Evolutionary conservation across 2,888 invertebrate species (phyloP).

Genomic region (Dryomyza anilis): DNA sequence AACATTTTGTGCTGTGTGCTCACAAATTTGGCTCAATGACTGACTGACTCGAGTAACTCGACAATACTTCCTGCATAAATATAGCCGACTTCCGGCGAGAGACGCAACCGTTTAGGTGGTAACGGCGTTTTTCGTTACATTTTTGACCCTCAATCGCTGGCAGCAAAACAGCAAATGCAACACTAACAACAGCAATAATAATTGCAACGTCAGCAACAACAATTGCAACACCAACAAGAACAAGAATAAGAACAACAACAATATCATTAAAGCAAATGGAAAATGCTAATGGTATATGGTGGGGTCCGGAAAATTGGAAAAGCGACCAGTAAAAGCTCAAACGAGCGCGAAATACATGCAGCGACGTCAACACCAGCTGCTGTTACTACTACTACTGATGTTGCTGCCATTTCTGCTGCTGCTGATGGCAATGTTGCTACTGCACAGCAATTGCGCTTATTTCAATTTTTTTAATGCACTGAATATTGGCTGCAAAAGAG

Average conservation of each 20-base stretch:
- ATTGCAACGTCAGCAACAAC: neutral
- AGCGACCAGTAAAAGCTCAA: neutral
- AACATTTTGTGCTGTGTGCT: too few relatives aligned
- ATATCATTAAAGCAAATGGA: slow-evolving; percentile 1
- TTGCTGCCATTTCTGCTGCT: neutral
- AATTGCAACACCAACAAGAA: neutral
- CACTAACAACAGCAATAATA: slow-evolving; percentile 1
- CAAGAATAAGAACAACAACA: neutral
- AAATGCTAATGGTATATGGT: too few relatives aligned
- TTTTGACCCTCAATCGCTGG: slow-evolving; percentile 13
- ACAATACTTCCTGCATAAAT: slow-evolving; percentile 4
- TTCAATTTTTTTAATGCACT: slow-evolving; percentile 26
- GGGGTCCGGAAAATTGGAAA: neutral
- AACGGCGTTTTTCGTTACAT: neutral
- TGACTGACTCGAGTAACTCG: neutral
- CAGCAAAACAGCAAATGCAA: neutral
- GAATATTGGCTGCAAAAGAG: slow-evolving; percentile 14
- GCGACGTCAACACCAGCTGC: neutral
- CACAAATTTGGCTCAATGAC: neutral
- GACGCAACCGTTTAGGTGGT: neutral
- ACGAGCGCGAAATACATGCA: neutral
- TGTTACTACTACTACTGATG: slow-evolving; percentile 6
- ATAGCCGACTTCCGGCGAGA: neutral
- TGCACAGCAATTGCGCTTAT: slow-evolving; percentile 31
- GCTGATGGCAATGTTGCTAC: slow-evolving; percentile 10